Percentiles rank a stretch among this genome's conserved stretches.
Conservation (phyloP, 2,797 vertebrate species). For the Tiaroga cobitis region DNA sequence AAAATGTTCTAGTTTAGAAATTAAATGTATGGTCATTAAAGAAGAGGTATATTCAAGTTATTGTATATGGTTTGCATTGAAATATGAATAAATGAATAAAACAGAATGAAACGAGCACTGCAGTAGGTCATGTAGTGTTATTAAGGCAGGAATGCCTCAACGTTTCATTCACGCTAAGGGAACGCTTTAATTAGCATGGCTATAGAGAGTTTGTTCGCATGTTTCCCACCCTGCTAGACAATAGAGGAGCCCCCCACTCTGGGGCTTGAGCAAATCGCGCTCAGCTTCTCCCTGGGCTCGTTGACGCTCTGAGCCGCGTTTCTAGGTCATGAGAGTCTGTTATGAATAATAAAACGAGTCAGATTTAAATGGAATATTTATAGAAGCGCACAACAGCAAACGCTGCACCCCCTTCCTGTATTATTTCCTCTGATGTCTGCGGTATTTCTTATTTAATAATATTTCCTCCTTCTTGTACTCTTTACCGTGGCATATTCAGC, state of each 20-base stretch:
- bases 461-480: slow-evolving; percentile 19
- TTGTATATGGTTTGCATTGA: too few relatives aligned
- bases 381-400: slow-evolving; percentile 59
- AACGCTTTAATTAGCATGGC: slow-evolving; percentile 48
- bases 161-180: slow-evolving; percentile 1
- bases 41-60: too few relatives aligned
- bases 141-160: neutral
- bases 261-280: slow-evolving; percentile 38
- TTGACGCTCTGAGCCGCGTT: slow-evolving; percentile 53
- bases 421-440: slow-evolving; percentile 40
- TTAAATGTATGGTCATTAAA: too few relatives aligned
- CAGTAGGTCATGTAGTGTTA: neutral
- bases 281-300: slow-evolving; percentile 41
- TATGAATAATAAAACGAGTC: slow-evolving; percentile 80
- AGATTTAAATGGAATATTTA: slow-evolving; percentile 77
- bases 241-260: slow-evolving; percentile 51
- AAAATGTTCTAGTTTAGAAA: too few relatives aligned
- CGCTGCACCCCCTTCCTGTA: slow-evolving; percentile 14
- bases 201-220: slow-evolving; percentile 46
- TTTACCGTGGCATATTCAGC: slow-evolving; percentile 34
- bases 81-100: neutral
- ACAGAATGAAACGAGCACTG: neutral
- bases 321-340: slow-evolving; percentile 75
- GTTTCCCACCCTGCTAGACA: slow-evolving; percentile 59
- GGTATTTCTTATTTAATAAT: slow-evolving; percentile 27